phyloP scores from a whole-genome alignment of 1,140 invertebrate genomes.

The Penaeus indicus region DNA sequence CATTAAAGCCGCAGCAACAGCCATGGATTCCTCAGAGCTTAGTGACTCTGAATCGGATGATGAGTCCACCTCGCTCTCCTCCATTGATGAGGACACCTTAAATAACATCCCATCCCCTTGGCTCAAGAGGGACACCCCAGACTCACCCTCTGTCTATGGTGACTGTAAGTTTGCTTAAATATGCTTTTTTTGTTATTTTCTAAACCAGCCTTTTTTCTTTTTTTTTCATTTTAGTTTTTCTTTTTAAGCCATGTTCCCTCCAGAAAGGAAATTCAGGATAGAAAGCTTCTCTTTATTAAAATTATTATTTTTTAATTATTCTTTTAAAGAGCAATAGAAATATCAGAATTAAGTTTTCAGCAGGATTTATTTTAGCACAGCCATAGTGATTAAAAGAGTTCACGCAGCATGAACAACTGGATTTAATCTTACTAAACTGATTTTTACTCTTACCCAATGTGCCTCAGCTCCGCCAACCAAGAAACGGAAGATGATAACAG shows the following conservation, averaged over 20 bases:
- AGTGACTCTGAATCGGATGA: conserved; percentile 61
- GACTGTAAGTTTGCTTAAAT: conserved; percentile 46
- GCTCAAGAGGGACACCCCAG: conserved; percentile 57
- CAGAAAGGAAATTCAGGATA: too few species aligned
- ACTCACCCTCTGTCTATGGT: conserved; percentile 45
- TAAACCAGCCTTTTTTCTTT: neutral
- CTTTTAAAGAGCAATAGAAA: too few species aligned
- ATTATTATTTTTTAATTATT: too few species aligned
- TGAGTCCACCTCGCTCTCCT: conserved; percentile 56
- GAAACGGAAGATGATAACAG: conserved; percentile 69
- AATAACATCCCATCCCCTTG: conserved; percentile 57
- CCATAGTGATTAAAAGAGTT: neutral
- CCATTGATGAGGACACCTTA: conserved; percentile 49
- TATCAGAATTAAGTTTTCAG: too few species aligned
- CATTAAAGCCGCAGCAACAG: conserved; percentile 58
- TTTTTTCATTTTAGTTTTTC: neutral
- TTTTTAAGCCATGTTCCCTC: neutral
- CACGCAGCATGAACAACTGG: neutral
- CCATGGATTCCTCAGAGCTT: conserved; percentile 45
- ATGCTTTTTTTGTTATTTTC: neutral
- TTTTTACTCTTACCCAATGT: neutral
- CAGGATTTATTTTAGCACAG: too few species aligned
- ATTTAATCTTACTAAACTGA: neutral
- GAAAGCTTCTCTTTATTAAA: too few species aligned
- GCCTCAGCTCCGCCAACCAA: conserved; percentile 68